Conservation (phyloP, 2,888 invertebrate species). For the Parnassius smintheus region DNA sequence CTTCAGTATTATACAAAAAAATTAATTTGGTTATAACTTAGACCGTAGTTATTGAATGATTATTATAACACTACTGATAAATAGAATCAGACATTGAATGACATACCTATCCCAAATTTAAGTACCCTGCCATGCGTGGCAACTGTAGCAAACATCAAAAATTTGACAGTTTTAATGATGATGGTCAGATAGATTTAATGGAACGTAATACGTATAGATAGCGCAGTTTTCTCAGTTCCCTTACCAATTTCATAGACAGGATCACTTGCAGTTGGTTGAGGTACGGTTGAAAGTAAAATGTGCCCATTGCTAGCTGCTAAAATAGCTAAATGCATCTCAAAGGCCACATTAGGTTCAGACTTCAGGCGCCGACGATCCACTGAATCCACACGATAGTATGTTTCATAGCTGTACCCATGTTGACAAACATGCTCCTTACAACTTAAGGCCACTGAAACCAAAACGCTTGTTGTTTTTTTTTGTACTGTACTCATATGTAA, state of each 20-base stretch:
- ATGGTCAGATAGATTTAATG: too few relatives aligned
- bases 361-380: conserved; percentile 41
- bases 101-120: too few relatives aligned
- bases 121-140: too few relatives aligned
- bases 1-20: too few relatives aligned
- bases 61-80: too few relatives aligned
- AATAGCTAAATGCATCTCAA: conserved; percentile 85
- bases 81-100: too few relatives aligned
- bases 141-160: too few relatives aligned
- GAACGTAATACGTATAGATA: too few relatives aligned
- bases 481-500: too few relatives aligned
- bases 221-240: conserved; percentile 4
- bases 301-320: conserved; percentile 86
- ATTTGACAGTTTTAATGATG: too few relatives aligned
- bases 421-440: conserved; percentile 80
- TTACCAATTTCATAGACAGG: conserved; percentile 86
- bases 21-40: too few relatives aligned
- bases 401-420: conserved; percentile 80
- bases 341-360: conserved; percentile 42
- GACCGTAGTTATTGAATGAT: too few relatives aligned
- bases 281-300: conserved; percentile 82
- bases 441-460: conserved; percentile 55
- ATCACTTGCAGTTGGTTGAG: conserved; percentile 64
- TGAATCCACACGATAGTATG: conserved; percentile 75
- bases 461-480: not conserved